Percentiles rank a stretch among this genome's conserved stretches.
Evolutionary conservation across 1,140 invertebrate species (phyloP).

Genomic region (Mylabris phalerata): DNA sequence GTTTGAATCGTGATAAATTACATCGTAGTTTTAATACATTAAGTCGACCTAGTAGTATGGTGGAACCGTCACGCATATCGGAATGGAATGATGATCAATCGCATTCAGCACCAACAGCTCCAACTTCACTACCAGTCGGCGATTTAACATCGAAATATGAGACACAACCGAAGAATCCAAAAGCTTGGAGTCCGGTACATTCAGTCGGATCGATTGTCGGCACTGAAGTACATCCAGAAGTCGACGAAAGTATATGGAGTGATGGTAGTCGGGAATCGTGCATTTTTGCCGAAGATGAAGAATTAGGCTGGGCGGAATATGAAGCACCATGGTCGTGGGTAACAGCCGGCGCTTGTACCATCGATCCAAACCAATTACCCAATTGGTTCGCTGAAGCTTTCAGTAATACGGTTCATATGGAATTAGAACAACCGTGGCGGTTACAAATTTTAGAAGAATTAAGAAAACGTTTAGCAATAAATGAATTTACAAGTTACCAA

Average conservation of each 20-base stretch:
- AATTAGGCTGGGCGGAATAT: constrained; percentile 66
- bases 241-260: constrained; percentile 71
- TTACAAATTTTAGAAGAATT: constrained; percentile 64
- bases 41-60: constrained; percentile 49
- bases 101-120: constrained; percentile 50
- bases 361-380: constrained; percentile 61
- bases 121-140: constrained; percentile 36
- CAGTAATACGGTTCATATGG: constrained; percentile 50
- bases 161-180: constrained; percentile 55
- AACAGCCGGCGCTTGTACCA: constrained; percentile 67
- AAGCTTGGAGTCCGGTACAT: constrained; percentile 75
- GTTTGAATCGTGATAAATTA: constrained; percentile 47
- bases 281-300: constrained; percentile 69
- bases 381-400: constrained; percentile 62
- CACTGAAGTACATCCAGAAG: constrained; percentile 72
- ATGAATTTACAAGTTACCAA: constrained; percentile 39
- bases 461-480: constrained; percentile 46
- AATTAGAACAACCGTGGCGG: constrained; percentile 68
- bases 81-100: constrained; percentile 55
- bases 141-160: constrained; percentile 44
- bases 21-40: constrained; percentile 42
- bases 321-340: constrained; percentile 68
- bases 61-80: constrained; percentile 39
- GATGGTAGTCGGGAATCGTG: constrained; percentile 62
- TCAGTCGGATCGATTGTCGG: constrained; percentile 72